phyloP scores from a whole-genome alignment of 2,888 invertebrate genomes.

The Mythimna ferrago region DNA sequence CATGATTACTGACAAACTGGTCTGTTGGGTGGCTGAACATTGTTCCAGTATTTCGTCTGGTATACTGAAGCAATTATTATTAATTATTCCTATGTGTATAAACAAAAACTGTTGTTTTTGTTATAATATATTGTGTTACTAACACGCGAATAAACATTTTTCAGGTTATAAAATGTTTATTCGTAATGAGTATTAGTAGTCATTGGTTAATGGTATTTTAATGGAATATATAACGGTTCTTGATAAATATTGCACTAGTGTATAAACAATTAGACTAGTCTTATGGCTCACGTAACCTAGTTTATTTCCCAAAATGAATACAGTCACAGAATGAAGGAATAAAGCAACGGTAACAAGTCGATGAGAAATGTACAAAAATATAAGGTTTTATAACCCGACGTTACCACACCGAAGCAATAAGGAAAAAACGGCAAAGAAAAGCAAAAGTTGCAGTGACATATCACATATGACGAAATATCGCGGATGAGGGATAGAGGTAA shows the following conservation, averaged over 20 bases:
- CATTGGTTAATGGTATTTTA: no score
- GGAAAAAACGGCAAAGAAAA: slow-evolving; percentile 47
- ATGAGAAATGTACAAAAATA: slow-evolving; percentile 49
- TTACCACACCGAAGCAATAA: slow-evolving; percentile 37
- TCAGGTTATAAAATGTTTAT: no score
- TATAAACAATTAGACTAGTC: background rate
- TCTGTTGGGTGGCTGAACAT: no score
- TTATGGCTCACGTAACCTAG: background rate
- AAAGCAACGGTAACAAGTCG: slow-evolving; percentile 4
- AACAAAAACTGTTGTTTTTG: no score
- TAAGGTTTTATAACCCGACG: slow-evolving; percentile 41
- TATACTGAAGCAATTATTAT: no score
- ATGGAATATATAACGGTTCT: background rate
- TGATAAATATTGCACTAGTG: no score
- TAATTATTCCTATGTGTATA: no score
- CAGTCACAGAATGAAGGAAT: slow-evolving; percentile 16
- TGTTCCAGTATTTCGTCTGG: no score
- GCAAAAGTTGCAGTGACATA: slow-evolving; percentile 46
- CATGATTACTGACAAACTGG: no score
- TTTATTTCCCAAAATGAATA: background rate
- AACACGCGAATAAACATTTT: no score
- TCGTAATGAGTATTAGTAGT: no score
- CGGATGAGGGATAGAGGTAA: slow-evolving; percentile 7
- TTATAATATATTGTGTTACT: no score
- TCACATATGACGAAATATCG: slow-evolving; percentile 32